Base-by-base conservation (phyloP, 2,888 invertebrate species). In the Leptopilina syphax region DNA sequence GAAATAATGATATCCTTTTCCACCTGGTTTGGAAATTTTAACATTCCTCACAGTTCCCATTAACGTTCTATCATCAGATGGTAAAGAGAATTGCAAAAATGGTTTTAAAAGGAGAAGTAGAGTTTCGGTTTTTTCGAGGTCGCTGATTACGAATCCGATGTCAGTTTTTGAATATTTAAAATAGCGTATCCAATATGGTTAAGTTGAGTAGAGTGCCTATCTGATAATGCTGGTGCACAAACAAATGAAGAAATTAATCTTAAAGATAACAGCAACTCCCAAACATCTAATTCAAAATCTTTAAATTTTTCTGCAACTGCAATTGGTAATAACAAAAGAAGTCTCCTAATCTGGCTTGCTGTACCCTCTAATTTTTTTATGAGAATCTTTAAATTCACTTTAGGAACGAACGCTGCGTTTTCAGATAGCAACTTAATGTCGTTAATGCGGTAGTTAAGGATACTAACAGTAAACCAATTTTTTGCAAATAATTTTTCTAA, bases 321-420 rank as follows among this genome's bases (percentile, higher is more conserved):
- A 44, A 41, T n/a, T 6, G 44, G 67, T 44, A 67, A 7, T 44
- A 67, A 18, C 18, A 67, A n/a, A 41, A 67, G 34, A 5, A 67
- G 8, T 67, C 44, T n/a, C n/a, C 67, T 67, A 7, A 67, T 67
- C n/a, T 67, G 44, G 47, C 67, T 67, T 2, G 67, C 67, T 41
- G 67, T 67, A 13, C 44, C 67, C 5, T 44, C 67, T 34, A 66
- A 41, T n/a, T 63, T 63, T 24, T 3, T n/a, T 0, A 18, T n/a
- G 24, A 0, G 2, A 24, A 27, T 8, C 27, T 27, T 27, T 27
- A 27, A 34, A 10, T 27, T 65, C 12, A 9, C 1, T 27, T 27
- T 27, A 27, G 65, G 9, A 27, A 65, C 27, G 1, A 65, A 65
- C 9, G 27, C 65, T 7, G 65, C 65, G 27, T 65, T 65, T n/a